phyloP scores from a whole-genome alignment of 2,113 vertebrate genomes.

The Synchiropus splendidus region DNA sequence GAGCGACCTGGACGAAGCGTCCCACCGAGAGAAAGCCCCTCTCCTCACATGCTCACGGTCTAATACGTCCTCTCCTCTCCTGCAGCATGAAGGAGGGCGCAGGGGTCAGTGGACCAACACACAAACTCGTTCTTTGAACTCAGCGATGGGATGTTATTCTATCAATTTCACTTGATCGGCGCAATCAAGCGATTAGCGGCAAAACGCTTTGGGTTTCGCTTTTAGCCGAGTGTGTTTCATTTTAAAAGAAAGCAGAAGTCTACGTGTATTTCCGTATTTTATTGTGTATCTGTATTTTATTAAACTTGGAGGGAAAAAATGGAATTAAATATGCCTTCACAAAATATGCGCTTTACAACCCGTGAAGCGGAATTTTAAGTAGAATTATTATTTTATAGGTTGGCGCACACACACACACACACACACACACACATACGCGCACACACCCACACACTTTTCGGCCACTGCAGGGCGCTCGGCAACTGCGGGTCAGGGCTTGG shows the following conservation, averaged over 20 bases:
- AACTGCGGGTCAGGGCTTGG: slow-evolving; percentile 21
- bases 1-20: slow-evolving; percentile 44
- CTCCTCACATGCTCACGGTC: too few species aligned
- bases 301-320: too few species aligned
- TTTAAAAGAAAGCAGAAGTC: too few species aligned
- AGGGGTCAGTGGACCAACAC: slow-evolving; percentile 43
- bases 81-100: slow-evolving; percentile 51
- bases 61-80: slow-evolving; percentile 51
- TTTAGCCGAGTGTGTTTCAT: too few species aligned
- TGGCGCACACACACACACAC: too few species aligned
- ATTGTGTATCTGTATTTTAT: too few species aligned
- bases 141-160: slow-evolving; percentile 61
- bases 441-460: background rate
- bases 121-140: slow-evolving; percentile 41
- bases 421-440: background rate
- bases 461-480: slow-evolving; percentile 59
- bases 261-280: too few species aligned
- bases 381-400: too few species aligned
- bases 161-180: slow-evolving; percentile 49
- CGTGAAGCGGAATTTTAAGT: too few species aligned
- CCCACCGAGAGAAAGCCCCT: slow-evolving; percentile 50
- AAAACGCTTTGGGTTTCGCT: slow-evolving; percentile 32
- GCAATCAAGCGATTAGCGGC: slow-evolving; percentile 46
- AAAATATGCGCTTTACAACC: too few species aligned
- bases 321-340: too few species aligned